phyloP scores from a whole-genome alignment of 2,113 vertebrate species.

The Forbesichthys papilliferus region DNA sequence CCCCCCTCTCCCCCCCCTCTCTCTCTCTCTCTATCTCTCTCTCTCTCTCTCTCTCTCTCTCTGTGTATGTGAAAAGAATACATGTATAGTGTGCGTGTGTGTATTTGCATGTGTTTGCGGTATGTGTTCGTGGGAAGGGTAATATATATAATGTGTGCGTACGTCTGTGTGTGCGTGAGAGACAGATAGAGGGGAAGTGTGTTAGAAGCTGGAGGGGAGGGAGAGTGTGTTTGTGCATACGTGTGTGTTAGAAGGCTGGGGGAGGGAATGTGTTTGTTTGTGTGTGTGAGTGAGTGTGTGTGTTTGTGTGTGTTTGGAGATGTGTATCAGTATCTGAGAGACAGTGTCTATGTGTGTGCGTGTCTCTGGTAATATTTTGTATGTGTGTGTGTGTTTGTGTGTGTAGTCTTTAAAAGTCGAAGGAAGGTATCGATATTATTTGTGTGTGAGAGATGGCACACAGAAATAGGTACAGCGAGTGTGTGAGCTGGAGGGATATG shows the following conservation, averaged over 20 bases:
- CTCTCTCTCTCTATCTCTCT: too few species aligned
- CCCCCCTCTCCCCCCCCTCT: too few species aligned
- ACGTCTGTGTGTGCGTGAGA: slow-evolving; percentile 20
- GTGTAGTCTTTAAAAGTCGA: slow-evolving; percentile 4
- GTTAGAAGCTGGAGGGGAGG: slow-evolving; percentile 67
- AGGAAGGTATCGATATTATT: slow-evolving; percentile 8
- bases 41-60: too few species aligned
- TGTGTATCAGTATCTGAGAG: slow-evolving; percentile 69
- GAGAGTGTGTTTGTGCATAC: slow-evolving; percentile 46
- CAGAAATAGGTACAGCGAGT: slow-evolving; percentile 6
- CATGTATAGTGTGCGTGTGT: too few species aligned
- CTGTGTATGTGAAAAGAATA: too few species aligned
- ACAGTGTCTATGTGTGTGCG: slow-evolving; percentile 50
- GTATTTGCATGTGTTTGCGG: too few species aligned
- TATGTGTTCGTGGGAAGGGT: too few species aligned
- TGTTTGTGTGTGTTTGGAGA: slow-evolving; percentile 51
- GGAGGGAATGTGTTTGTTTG: not conserved
- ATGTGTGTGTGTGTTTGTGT: slow-evolving; percentile 10
- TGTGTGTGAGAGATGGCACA: slow-evolving; percentile 1
- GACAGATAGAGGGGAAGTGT: slow-evolving; percentile 60
- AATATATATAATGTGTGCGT: slow-evolving; percentile 9
- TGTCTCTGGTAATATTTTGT: not conserved
- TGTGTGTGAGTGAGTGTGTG: slow-evolving; percentile 47
- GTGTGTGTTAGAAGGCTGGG: not conserved
- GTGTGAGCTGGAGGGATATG: slow-evolving; percentile 53